Percentiles rank a stretch among this genome's conserved stretches.
Evolutionary conservation across 92 coral and sea anemone genomes (phyloP).

Genomic region (Zoanthus gigantus): DNA sequence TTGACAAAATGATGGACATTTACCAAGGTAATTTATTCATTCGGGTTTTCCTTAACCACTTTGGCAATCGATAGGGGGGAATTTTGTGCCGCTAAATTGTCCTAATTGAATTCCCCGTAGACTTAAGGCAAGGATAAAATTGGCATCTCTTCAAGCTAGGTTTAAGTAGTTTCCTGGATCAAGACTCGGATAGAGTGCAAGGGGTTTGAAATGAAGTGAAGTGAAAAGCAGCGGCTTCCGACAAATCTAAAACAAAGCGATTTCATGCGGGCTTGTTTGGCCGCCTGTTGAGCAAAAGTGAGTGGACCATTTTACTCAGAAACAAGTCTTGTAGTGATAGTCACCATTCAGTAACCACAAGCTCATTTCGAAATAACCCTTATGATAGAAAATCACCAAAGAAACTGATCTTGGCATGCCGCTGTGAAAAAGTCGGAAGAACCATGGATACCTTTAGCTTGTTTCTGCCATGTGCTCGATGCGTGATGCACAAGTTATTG

Average conservation of each 20-base stretch:
- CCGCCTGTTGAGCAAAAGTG: constrained; percentile 37
- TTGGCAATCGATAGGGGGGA: constrained; percentile 47
- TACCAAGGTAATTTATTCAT: constrained; percentile 40
- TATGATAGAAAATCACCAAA: constrained; percentile 38
- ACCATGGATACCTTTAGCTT: background rate
- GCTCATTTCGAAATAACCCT: constrained; percentile 14
- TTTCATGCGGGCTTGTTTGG: constrained; percentile 11
- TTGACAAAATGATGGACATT: constrained; percentile 46
- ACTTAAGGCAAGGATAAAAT: background rate
- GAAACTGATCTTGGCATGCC: constrained; percentile 29
- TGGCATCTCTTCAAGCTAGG: background rate
- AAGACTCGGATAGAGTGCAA: background rate
- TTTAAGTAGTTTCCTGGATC: background rate
- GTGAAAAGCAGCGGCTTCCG: constrained; percentile 27
- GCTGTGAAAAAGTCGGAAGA: constrained; percentile 17
- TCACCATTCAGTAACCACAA: constrained; percentile 33
- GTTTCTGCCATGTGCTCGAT: constrained; percentile 40
- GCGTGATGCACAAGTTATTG: constrained; percentile 33
- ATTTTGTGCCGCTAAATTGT: constrained; percentile 31
- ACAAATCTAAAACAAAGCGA: constrained; percentile 35
- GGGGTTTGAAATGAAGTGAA: constrained; percentile 17
- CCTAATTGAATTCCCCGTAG: constrained; percentile 45
- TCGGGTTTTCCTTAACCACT: constrained; percentile 41
- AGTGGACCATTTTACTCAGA: constrained; percentile 13
- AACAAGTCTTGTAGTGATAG: constrained; percentile 8